These are phyloP conservation scores for Rhinophrynus dorsalis DNA, from an alignment of 2,797 vertebrate genomes.

Conservation along the genomic window DNA sequence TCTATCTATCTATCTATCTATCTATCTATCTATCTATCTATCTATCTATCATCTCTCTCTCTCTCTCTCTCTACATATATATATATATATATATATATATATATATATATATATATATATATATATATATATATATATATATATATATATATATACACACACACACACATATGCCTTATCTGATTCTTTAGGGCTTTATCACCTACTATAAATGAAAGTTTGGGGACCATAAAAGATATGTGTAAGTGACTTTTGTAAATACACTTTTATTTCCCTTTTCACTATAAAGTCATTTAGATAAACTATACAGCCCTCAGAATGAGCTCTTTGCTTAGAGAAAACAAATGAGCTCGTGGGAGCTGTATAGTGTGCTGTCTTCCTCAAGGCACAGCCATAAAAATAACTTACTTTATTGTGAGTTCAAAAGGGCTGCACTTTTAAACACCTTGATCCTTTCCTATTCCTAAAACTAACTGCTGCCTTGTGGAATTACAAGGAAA, in stretches of 20 bases:
- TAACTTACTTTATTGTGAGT: constrained; percentile 64
- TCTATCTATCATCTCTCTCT: no score
- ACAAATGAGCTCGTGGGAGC: constrained; percentile 64
- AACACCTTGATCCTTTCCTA: constrained; percentile 42
- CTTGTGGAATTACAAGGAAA: constrained; percentile 30
- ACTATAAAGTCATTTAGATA: constrained; percentile 56
- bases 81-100: no score
- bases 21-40: no score
- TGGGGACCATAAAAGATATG: not conserved
- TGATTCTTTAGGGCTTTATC: no score
- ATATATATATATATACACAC: no score
- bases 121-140: no score
- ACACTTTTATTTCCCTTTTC: constrained; percentile 44
- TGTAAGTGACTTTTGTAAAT: constrained; percentile 14
- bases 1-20: no score
- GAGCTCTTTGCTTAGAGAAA: constrained; percentile 58
- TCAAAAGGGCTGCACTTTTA: constrained; percentile 42
- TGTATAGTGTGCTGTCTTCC: constrained; percentile 63
- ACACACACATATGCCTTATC: no score
- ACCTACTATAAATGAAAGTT: no score
- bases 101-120: no score
- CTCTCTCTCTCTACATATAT: no score
- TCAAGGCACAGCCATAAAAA: constrained; percentile 64
- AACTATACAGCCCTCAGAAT: constrained; percentile 58
- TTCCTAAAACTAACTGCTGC: constrained; percentile 24